Percentiles rank a stretch among this genome's conserved stretches.
Evolutionary conservation across 1,140 invertebrate species (phyloP).

Genomic region (Drosophila sp.): DNA sequence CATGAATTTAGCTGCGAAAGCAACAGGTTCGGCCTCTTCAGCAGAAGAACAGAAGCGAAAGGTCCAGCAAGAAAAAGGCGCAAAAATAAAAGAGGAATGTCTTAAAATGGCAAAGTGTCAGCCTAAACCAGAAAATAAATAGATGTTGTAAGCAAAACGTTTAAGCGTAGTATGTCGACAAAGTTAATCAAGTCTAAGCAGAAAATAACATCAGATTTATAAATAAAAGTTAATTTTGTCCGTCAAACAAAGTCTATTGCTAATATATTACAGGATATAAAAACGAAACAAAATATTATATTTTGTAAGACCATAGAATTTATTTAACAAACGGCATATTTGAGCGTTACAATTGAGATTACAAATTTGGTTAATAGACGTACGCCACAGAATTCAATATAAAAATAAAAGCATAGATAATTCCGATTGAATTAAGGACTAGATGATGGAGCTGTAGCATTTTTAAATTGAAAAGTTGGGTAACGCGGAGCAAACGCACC

Average conservation of each 20-base stretch:
- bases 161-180: neutral
- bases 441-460: constrained; percentile 66
- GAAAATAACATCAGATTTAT: constrained; percentile 1
- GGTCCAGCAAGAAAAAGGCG: constrained; percentile 6
- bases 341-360: constrained; percentile 36
- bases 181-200: neutral
- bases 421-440: constrained; percentile 41
- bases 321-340: constrained; percentile 1
- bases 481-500: constrained; percentile 86
- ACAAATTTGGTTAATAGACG: constrained; percentile 34
- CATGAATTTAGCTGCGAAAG: constrained; percentile 1
- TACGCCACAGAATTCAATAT: constrained; percentile 32
- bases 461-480: constrained; percentile 85
- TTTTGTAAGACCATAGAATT: constrained; percentile 1
- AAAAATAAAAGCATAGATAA: constrained; percentile 6
- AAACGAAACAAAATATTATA: no score
- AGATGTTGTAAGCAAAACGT: constrained; percentile 4
- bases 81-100: constrained; percentile 9
- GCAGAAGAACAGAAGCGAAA: neutral
- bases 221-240: constrained; percentile 1
- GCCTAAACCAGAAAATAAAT: neutral
- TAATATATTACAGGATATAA: neutral
- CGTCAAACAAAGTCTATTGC: neutral
- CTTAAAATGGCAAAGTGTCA: constrained; percentile 1
- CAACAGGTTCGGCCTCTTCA: neutral